Conservation (phyloP, 2,113 vertebrate species). For the Rhodinocichla rosea region DNA sequence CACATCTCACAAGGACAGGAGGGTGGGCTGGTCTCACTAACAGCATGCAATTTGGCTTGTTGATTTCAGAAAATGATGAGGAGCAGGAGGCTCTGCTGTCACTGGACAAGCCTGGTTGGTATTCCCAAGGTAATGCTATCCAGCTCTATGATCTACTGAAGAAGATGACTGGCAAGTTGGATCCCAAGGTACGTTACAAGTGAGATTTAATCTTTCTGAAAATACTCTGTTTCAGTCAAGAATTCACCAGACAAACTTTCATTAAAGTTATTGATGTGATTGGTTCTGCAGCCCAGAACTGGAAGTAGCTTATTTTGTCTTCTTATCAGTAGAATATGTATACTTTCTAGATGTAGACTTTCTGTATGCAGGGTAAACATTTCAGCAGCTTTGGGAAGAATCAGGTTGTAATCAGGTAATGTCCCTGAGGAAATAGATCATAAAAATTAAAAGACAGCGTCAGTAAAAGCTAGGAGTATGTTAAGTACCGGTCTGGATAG, state of each 20-base stretch:
- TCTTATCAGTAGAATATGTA: neutral
- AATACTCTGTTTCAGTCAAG: neutral
- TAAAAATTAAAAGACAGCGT: neutral
- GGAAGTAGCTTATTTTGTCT: neutral
- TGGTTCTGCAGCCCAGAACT: neutral
- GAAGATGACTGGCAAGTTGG: conserved; percentile 86
- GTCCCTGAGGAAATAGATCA: neutral
- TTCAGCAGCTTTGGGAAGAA: neutral
- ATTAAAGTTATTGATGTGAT: neutral
- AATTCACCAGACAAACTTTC: neutral
- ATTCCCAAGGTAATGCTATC: conserved; percentile 91
- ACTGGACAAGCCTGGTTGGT: conserved; percentile 93
- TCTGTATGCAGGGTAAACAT: neutral
- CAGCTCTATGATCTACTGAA: conserved; percentile 90
- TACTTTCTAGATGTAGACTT: neutral
- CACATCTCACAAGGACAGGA: neutral
- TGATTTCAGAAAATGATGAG: conserved; percentile 84
- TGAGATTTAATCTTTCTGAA: neutral
- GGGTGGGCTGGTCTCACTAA: neutral
- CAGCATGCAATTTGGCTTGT: neutral
- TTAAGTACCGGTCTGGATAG: neutral
- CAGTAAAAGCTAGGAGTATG: neutral
- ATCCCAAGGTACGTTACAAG: conserved; percentile 84
- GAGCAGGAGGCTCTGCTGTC: conserved; percentile 84
- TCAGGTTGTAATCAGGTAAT: neutral